Evolutionary conservation across 2,888 invertebrate genomes (phyloP).

Genomic region (Mayetiola destructor): DNA sequence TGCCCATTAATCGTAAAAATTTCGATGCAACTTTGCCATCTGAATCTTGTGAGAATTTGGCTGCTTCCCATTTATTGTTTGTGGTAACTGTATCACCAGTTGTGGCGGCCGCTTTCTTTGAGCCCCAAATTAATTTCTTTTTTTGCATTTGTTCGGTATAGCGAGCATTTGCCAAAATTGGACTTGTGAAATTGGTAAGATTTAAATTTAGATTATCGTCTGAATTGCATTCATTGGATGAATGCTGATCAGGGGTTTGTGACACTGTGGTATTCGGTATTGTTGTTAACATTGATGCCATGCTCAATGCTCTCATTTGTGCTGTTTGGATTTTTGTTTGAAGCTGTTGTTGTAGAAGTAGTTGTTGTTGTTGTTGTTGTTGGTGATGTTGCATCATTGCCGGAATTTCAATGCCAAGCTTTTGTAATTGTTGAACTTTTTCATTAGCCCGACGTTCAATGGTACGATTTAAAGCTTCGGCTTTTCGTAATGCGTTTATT

Average conservation of each 20-base stretch:
- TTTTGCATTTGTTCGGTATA: slow-evolving; percentile 84
- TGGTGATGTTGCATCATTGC: background rate
- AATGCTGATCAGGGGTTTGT: slow-evolving; percentile 23
- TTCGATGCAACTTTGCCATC: slow-evolving; percentile 88
- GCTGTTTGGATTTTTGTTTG: background rate
- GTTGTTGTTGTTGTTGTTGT: background rate
- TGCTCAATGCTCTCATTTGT: background rate
- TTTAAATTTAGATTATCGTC: background rate
- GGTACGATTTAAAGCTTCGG: slow-evolving; percentile 18
- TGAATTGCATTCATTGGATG: too few relatives aligned
- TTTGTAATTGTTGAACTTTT: slow-evolving; percentile 37
- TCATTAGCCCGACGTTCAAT: slow-evolving; percentile 24
- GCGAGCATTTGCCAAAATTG: slow-evolving; percentile 46
- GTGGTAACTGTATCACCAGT: slow-evolving; percentile 33
- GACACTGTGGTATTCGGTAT: background rate
- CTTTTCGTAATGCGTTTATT: background rate
- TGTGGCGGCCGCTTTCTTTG: slow-evolving; percentile 47
- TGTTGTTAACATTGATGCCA: background rate
- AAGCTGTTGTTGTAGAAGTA: background rate
- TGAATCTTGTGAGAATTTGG: slow-evolving; percentile 77
- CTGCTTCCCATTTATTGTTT: slow-evolving; percentile 56
- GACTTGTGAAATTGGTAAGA: slow-evolving; percentile 33
- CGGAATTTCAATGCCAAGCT: slow-evolving; percentile 32
- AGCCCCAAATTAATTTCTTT: slow-evolving; percentile 80
- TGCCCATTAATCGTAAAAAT: slow-evolving; percentile 94